Percentiles rank a stretch among this genome's conserved stretches.
phyloP scores from a whole-genome alignment of 64 coral and sea anemone species.

The Montipora foliosa region DNA sequence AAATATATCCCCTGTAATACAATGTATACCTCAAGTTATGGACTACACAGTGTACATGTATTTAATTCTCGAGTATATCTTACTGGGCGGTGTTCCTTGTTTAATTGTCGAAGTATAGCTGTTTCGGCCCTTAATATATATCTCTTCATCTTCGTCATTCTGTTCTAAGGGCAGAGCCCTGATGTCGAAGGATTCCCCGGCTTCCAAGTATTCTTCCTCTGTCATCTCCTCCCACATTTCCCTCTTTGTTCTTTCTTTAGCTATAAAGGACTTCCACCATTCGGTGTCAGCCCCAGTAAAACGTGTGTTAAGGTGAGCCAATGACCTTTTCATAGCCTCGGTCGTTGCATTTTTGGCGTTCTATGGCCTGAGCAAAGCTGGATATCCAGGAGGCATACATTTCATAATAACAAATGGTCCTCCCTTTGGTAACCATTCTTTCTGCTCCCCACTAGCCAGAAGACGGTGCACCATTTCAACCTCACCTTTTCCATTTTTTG shows the following conservation, averaged over 20 bases:
- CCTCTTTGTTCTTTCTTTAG: neutral
- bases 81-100: neutral
- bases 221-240: slow-evolving; percentile 4
- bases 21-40: neutral
- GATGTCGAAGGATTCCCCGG: slow-evolving; percentile 32
- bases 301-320: no score
- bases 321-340: neutral
- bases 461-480: neutral
- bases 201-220: neutral
- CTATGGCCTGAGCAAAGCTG: neutral
- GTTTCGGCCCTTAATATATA: neutral
- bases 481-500: slow-evolving; percentile 10
- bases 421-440: neutral
- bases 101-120: neutral
- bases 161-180: neutral
- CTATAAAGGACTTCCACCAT: slow-evolving; percentile 1
- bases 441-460: neutral
- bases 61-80: neutral
- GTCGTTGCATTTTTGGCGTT: neutral
- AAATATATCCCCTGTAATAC: neutral
- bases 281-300: neutral
- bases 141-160: neutral
- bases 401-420: neutral
- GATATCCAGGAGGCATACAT: neutral
- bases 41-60: neutral